Percentiles rank a stretch among this genome's conserved stretches.
phyloP scores from a whole-genome alignment of 2,888 invertebrate species.

The Noctua comes region DNA sequence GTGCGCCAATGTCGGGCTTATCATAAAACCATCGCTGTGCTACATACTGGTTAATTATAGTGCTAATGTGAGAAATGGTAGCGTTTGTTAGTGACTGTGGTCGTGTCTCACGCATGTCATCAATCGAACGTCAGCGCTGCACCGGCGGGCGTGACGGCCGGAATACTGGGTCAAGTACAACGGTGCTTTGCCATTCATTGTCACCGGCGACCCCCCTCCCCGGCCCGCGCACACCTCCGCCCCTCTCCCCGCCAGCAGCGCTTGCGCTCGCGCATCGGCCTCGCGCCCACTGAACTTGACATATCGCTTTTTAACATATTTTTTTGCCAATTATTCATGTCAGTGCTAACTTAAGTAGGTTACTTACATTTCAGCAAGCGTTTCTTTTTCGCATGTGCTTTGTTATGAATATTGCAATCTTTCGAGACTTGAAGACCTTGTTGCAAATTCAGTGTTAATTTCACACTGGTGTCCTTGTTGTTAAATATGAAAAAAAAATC shows the following conservation, averaged over 20 bases:
- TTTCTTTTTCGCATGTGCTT: constrained; percentile 56
- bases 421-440: constrained; percentile 42
- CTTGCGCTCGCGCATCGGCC: constrained; percentile 81
- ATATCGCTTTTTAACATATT: constrained; percentile 84
- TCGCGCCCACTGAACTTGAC: constrained; percentile 88
- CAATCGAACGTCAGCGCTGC: constrained; percentile 79
- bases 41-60: constrained; percentile 74
- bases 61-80: constrained; percentile 73
- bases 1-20: constrained; percentile 86
- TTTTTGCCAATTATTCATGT: constrained; percentile 79
- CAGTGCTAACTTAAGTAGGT: constrained; percentile 72
- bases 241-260: constrained; percentile 47
- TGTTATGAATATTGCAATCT: constrained; percentile 46
- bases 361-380: constrained; percentile 55
- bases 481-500: constrained; percentile 34
- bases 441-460: constrained; percentile 37
- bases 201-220: constrained; percentile 72
- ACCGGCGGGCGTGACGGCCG: constrained; percentile 80
- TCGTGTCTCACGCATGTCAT: constrained; percentile 80
- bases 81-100: constrained; percentile 64
- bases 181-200: constrained; percentile 90
- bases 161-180: constrained; percentile 90
- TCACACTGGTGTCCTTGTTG: constrained; percentile 34
- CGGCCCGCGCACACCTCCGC: constrained; percentile 65
- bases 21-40: constrained; percentile 78